phyloP scores from a whole-genome alignment of 2,888 invertebrate species.

The Diloba caeruleocephala region DNA sequence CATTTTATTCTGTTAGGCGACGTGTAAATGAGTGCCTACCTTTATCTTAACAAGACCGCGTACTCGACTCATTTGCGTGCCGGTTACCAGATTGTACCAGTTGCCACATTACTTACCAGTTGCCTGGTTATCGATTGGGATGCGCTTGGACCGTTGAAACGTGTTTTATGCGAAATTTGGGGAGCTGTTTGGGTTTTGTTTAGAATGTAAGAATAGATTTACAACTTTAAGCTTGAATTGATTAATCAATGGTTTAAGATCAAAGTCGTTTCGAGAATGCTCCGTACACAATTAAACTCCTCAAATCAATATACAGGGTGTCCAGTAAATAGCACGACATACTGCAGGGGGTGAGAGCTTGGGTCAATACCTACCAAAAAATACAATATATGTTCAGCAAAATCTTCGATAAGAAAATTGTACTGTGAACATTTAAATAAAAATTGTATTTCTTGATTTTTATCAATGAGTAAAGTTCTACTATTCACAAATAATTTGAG shows the following conservation, averaged over 20 bases:
- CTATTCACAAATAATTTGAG: no score
- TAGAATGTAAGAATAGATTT: conserved; percentile 1
- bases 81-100: conserved; percentile 46
- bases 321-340: no score
- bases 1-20: conserved; percentile 48
- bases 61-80: conserved; percentile 47
- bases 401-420: no score
- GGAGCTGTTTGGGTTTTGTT: conserved; percentile 23
- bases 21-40: conserved; percentile 40
- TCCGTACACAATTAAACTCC: no score
- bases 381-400: no score
- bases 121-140: conserved; percentile 35
- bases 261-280: no score
- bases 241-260: conserved; percentile 4
- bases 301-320: no score
- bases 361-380: no score
- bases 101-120: conserved; percentile 30
- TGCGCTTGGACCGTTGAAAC: conserved; percentile 39
- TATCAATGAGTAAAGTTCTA: no score
- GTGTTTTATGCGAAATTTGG: conserved; percentile 42
- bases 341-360: no score
- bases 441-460: no score
- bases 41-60: conserved; percentile 47
- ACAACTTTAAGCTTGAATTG: background rate
- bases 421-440: no score